Evolutionary conservation across 2,113 vertebrate genomes (phyloP).

Genomic region (Melanerpes formicivorus): DNA sequence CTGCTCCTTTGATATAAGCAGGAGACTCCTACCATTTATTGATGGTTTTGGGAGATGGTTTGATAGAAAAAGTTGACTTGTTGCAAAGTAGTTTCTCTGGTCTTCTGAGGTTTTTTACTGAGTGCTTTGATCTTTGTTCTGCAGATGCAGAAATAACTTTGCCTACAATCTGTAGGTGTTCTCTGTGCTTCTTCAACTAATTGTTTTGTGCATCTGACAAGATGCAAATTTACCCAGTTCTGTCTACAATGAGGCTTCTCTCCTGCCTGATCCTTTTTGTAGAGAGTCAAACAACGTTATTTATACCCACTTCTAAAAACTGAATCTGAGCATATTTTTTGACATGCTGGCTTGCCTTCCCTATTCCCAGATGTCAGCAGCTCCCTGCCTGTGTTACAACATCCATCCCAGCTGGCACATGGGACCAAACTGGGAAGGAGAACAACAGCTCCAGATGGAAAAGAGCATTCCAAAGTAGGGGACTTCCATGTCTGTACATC

Average conservation of each 20-base stretch:
- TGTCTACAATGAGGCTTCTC: slow-evolving; percentile 15
- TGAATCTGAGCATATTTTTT: background rate
- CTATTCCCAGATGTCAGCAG: background rate
- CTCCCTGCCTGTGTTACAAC: background rate
- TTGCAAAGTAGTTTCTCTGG: slow-evolving; percentile 39
- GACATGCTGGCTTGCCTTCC: background rate
- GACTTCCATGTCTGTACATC: background rate
- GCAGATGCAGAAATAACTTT: slow-evolving; percentile 18
- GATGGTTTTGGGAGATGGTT: background rate
- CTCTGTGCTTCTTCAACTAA: background rate
- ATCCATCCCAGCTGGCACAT: background rate
- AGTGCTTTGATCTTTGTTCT: slow-evolving; percentile 54
- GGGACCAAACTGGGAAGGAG: background rate
- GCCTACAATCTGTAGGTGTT: slow-evolving; percentile 41
- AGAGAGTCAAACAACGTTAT: background rate
- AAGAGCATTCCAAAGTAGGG: background rate
- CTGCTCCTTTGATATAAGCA: background rate
- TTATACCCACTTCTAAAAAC: slow-evolving; percentile 41
- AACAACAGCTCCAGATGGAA: background rate
- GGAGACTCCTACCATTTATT: background rate
- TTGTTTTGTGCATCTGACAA: slow-evolving; percentile 35
- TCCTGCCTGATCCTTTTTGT: background rate
- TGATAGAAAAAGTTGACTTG: background rate
- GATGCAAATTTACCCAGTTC: slow-evolving; percentile 37
- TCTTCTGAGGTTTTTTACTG: slow-evolving; percentile 28